Evolutionary conservation across 1,140 invertebrate genomes (phyloP).

Genomic region (Manduca sexta): DNA sequence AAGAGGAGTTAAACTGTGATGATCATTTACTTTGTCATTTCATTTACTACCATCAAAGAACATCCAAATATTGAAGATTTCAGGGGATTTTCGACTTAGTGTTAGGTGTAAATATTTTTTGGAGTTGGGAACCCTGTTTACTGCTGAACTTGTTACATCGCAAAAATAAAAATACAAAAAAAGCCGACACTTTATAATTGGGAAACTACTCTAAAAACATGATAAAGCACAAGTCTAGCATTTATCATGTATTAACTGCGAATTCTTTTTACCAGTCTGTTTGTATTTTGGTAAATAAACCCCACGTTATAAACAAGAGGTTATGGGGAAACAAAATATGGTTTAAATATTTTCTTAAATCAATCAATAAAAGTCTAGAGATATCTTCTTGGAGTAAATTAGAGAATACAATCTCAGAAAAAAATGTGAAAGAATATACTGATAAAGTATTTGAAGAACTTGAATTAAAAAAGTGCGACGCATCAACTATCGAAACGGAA

Average conservation of each 20-base stretch:
- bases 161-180: too few species aligned
- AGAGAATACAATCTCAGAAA: background rate
- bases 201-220: background rate
- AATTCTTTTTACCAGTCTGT: slow-evolving; percentile 40
- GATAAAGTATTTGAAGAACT: background rate
- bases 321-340: slow-evolving; percentile 51
- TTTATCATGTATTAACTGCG: slow-evolving; percentile 4
- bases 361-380: slow-evolving; percentile 2
- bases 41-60: too few species aligned
- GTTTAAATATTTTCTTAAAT: slow-evolving; percentile 15
- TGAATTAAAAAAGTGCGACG: background rate
- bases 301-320: slow-evolving; percentile 58
- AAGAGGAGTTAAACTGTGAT: too few species aligned
- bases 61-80: too few species aligned
- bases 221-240: background rate
- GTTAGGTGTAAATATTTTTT: too few species aligned
- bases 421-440: background rate
- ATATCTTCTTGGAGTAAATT: slow-evolving; percentile 4
- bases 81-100: too few species aligned
- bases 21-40: too few species aligned
- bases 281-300: slow-evolving; percentile 50
- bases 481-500: slow-evolving; percentile 6
- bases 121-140: too few species aligned
- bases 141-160: too few species aligned
- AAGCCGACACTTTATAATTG: too few species aligned